phyloP scores from a whole-genome alignment of 1,140 invertebrate genomes.

The Spodoptera litura region DNA sequence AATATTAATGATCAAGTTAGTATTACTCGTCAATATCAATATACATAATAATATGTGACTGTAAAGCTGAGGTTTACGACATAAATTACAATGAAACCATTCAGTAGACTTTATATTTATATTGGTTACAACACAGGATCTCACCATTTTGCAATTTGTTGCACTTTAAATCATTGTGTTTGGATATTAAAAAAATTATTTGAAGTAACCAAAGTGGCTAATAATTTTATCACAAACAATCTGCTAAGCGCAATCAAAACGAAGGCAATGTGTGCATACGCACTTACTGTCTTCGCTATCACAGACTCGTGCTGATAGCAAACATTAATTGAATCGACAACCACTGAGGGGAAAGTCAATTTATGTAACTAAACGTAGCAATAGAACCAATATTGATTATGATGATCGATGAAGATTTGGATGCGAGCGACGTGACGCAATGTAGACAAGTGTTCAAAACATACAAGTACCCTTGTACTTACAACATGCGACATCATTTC shows the following conservation, averaged over 20 bases:
- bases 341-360: conserved; percentile 75
- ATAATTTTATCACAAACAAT: not conserved
- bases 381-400: conserved; percentile 78
- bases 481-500: conserved; percentile 61
- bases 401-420: conserved; percentile 73
- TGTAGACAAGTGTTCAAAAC: conserved; percentile 45
- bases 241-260: not conserved
- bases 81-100: too few species aligned
- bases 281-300: conserved; percentile 26
- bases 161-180: too few species aligned
- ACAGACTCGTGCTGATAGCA: conserved; percentile 24
- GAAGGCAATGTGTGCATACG: conserved; percentile 10
- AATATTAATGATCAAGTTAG: too few species aligned
- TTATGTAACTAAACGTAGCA: conserved; percentile 77
- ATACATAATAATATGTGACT: too few species aligned
- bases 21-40: too few species aligned
- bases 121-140: too few species aligned
- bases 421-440: conserved; percentile 64
- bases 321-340: conserved; percentile 38
- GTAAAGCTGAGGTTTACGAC: too few species aligned
- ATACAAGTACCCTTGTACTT: conserved; percentile 54
- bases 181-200: too few species aligned
- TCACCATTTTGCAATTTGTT: too few species aligned
- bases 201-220: not conserved
- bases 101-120: too few species aligned